Conservation (phyloP, 2,113 vertebrate genomes). For the Mirza zaza region DNA sequence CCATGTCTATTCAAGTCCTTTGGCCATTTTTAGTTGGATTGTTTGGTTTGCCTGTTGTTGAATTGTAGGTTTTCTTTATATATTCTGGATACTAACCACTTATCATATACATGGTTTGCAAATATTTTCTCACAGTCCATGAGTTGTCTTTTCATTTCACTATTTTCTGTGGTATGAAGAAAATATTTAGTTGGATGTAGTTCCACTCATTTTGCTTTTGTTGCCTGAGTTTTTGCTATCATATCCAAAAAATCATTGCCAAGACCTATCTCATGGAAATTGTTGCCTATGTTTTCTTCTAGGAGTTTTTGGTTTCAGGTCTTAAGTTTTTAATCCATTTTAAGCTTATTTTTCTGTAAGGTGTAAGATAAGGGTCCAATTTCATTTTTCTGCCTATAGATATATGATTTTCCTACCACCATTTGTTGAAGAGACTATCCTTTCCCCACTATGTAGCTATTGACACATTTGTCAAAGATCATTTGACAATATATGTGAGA, state of each 20-base stretch:
- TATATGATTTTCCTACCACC: not conserved
- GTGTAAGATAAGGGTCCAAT: not conserved
- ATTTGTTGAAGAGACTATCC: not conserved
- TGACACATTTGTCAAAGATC: not conserved
- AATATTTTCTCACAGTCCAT: not conserved
- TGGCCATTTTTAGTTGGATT: not conserved
- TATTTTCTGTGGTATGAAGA: not conserved
- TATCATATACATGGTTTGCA: not conserved
- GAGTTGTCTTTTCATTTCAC: not conserved
- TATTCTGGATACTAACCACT: not conserved
- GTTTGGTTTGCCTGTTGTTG: not conserved
- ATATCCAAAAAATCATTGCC: no score
- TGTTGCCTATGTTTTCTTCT: not conserved
- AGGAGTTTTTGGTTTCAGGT: not conserved
- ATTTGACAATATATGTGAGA: not conserved
- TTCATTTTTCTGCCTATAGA: not conserved
- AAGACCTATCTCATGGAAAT: not conserved
- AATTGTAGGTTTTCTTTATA: not conserved
- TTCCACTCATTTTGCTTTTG: not conserved
- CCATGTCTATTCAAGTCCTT: not conserved
- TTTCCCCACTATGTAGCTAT: not conserved
- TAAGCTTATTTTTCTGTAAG: not conserved
- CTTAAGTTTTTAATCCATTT: not conserved
- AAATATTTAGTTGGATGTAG: not conserved
- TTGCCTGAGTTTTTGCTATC: not conserved